Percentiles rank a stretch among this genome's conserved stretches.
These are phyloP conservation scores for Calidris pygmaea DNA, from an alignment of 2,113 vertebrate genomes.

Conservation along the genomic window DNA sequence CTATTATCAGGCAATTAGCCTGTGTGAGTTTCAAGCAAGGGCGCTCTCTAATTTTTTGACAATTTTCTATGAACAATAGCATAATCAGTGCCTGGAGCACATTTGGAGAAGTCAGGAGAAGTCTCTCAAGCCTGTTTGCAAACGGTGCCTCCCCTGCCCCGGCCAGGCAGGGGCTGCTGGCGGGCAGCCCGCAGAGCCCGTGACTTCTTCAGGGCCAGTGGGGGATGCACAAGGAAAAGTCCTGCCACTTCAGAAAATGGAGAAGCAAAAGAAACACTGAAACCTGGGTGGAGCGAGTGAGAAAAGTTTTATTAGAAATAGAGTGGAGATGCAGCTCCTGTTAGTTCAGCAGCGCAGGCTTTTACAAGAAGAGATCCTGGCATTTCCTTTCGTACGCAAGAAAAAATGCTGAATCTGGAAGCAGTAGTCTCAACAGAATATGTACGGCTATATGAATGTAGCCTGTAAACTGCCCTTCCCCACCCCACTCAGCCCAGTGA, in stretches of 20 bases:
- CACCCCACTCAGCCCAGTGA: neutral
- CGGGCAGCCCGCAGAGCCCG: rapidly evolving
- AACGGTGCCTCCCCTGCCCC: neutral
- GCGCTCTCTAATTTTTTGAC: neutral
- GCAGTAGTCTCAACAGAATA: neutral
- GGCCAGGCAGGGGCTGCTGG: neutral
- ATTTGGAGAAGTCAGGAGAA: neutral
- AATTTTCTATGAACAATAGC: neutral
- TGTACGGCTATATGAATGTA: neutral
- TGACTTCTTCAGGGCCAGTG: neutral
- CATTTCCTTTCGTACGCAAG: neutral
- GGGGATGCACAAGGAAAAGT: neutral
- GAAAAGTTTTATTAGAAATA: neutral
- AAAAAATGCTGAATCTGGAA: neutral
- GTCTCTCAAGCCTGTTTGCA: neutral
- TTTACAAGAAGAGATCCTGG: neutral
- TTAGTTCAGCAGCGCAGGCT: neutral
- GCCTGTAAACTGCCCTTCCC: neutral
- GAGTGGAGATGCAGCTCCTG: neutral
- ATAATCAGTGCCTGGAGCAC: neutral
- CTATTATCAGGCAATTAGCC: neutral
- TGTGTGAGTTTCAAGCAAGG: neutral
- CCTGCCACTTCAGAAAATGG: neutral
- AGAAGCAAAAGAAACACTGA: neutral
- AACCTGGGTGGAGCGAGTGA: neutral